Evolutionary conservation across 2,797 vertebrate species (phyloP).

Genomic region (Sparus aurata): DNA sequence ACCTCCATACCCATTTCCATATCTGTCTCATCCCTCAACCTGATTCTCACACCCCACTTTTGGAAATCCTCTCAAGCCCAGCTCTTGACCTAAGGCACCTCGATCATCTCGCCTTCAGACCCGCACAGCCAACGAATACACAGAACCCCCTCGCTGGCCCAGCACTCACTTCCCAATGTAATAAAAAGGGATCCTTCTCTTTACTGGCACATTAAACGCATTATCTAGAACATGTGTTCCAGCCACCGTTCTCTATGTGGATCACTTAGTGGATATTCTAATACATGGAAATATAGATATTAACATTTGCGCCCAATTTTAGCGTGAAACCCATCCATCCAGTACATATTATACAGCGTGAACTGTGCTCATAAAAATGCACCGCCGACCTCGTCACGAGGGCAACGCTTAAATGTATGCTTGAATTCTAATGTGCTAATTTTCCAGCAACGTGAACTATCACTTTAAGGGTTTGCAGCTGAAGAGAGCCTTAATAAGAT

Average conservation of each 20-base stretch:
- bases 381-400: neutral
- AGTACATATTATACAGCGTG: too few species aligned
- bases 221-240: neutral
- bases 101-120: constrained; percentile 15
- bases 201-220: constrained; percentile 17
- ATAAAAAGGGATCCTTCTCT: constrained; percentile 40
- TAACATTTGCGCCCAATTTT: neutral
- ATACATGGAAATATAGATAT: neutral
- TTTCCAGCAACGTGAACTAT: constrained; percentile 47
- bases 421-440: constrained; percentile 17
- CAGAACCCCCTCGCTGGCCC: constrained; percentile 8
- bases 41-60: constrained; percentile 15
- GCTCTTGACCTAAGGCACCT: constrained; percentile 23
- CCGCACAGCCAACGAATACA: constrained; percentile 9
- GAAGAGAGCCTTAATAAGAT: constrained; percentile 83
- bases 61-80: constrained; percentile 4
- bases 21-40: constrained; percentile 27
- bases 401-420: neutral
- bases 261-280: neutral
- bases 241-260: neutral
- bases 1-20: constrained; percentile 39
- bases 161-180: constrained; percentile 3
- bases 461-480: constrained; percentile 72
- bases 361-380: neutral
- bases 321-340: neutral